Conservation (phyloP, 2,113 vertebrate genomes). For the Burhinus bistriatus region DNA sequence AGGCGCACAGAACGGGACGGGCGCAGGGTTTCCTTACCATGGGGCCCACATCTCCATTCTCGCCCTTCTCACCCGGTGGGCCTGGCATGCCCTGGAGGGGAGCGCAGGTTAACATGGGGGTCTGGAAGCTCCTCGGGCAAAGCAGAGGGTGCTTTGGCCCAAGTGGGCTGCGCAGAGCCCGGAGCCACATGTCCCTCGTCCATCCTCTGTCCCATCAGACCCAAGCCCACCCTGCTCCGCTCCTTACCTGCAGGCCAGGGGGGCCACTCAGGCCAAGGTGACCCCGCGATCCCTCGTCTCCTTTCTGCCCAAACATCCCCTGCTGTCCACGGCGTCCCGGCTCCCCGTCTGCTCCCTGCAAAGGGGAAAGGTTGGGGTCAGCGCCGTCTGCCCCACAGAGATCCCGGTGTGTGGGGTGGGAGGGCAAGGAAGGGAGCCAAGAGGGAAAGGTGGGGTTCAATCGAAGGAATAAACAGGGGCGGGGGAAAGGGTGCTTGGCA, state of each 20-base stretch:
- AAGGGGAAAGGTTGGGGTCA: neutral
- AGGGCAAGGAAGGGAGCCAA: no score
- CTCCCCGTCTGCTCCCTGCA: conserved; percentile 86
- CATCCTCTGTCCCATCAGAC: neutral
- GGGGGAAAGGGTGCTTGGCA: neutral
- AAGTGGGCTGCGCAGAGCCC: neutral
- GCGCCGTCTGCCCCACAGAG: neutral
- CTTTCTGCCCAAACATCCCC: conserved; percentile 89
- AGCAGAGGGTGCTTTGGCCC: neutral
- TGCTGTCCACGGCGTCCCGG: conserved; percentile 87
- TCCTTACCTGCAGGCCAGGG: conserved; percentile 83
- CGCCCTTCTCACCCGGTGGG: conserved; percentile 87
- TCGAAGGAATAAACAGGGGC: rapidly evolving
- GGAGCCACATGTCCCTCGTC: rapidly evolving
- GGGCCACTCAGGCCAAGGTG: conserved; percentile 81
- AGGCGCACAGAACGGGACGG: rapidly evolving
- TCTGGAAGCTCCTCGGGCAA: no score
- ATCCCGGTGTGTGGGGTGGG: rapidly evolving
- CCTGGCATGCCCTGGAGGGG: conserved; percentile 87
- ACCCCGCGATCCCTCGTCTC: conserved; percentile 86
- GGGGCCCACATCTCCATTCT: conserved; percentile 85
- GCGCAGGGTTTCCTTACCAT: conserved; percentile 73
- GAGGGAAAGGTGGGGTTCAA: neutral
- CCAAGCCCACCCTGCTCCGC: no score
- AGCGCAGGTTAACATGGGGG: neutral